Evolutionary conservation across 30 jellyfish, hydroid and myxozoan species (phyloP), one percentile per base, ranked within the genome.

Genomic region (Hydractinia echinata): DNA sequence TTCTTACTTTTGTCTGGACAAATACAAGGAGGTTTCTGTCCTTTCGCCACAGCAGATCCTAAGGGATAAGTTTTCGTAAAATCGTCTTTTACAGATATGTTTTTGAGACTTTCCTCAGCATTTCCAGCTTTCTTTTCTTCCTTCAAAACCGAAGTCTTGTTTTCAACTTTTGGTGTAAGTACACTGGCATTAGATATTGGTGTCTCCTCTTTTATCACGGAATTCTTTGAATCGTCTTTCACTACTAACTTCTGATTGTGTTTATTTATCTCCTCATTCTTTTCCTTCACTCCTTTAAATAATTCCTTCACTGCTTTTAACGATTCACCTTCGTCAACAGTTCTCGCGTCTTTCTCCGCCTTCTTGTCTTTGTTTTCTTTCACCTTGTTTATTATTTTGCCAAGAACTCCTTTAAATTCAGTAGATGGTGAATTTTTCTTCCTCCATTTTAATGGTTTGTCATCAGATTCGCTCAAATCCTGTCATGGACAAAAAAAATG

Each of bases 1-100:
- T 4, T 4, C 86, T 13, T 70, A 91, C 97, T 89, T 92, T 92
- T 92, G 58, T 92, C 98, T 9, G 98, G 98, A 60, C 98, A 92
- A 4, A 92, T 92, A 62, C 98, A 92, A 4, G 98, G 98, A 30
- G 98, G 98, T 48, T 92, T 92, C 10, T 81, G 95, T 51, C 98
- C 98, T 55, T 87, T 86, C 5, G 95, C 95, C 0, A 92, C 87
- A 5, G 90, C 90, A 6, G 97, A 60, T 10, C 96, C 97, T 44
- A 91, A 55, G 55, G 95, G 88, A 21, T 79, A 82, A 15, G 85
- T 48, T 7, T 80, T 54, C 51, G 44, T 68, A 30, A 30, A 30
- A 49, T 20, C 88, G 16, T 80, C 88, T 14, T 70, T 80, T 13
- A 54, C 84, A 8, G 78, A 20, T 10, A 19, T 19, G 18, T 67